Evolutionary conservation across 2,888 invertebrate species (phyloP).

Genomic region (Heliconius sara): DNA sequence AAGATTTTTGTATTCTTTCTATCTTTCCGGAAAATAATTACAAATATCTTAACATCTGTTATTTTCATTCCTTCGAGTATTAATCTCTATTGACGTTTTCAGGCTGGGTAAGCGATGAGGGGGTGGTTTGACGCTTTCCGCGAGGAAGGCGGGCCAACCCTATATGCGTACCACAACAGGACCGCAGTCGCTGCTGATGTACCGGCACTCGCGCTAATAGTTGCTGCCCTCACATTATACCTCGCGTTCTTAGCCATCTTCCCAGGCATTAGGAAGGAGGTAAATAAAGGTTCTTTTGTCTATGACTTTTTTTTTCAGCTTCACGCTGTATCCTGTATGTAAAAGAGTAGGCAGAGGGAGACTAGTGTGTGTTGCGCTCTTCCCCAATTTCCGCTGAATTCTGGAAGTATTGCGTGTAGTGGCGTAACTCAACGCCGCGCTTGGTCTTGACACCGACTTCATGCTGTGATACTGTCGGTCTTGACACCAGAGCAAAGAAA

Average conservation of each 20-base stretch:
- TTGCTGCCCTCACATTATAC: slow-evolving; percentile 95
- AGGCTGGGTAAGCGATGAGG: slow-evolving; percentile 89
- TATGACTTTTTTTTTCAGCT: not conserved
- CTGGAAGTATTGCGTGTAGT: too few species aligned
- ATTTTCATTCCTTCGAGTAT: not conserved
- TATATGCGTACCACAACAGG: slow-evolving; percentile 96
- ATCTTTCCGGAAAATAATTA: not conserved
- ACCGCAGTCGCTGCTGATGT: slow-evolving; percentile 98
- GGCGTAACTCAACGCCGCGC: too few species aligned
- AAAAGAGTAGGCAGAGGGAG: too few species aligned
- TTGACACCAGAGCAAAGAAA: too few species aligned
- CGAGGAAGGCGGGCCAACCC: slow-evolving; percentile 97
- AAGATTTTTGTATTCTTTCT: too few species aligned
- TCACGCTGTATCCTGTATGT: too few species aligned
- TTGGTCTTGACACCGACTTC: too few species aligned
- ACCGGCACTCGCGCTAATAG: slow-evolving; percentile 91
- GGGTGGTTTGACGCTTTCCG: slow-evolving; percentile 99
- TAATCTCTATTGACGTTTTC: slow-evolving; percentile 49
- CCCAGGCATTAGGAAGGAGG: slow-evolving; percentile 97
- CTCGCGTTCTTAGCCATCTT: slow-evolving; percentile 97
- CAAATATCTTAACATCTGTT: not conserved
- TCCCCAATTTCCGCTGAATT: too few species aligned
- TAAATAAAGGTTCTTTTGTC: slow-evolving; percentile 65
- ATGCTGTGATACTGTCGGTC: too few species aligned
- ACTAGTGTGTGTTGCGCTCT: too few species aligned